Conservation (phyloP, 1,140 invertebrate species). For the Camponotus floridanus region DNA sequence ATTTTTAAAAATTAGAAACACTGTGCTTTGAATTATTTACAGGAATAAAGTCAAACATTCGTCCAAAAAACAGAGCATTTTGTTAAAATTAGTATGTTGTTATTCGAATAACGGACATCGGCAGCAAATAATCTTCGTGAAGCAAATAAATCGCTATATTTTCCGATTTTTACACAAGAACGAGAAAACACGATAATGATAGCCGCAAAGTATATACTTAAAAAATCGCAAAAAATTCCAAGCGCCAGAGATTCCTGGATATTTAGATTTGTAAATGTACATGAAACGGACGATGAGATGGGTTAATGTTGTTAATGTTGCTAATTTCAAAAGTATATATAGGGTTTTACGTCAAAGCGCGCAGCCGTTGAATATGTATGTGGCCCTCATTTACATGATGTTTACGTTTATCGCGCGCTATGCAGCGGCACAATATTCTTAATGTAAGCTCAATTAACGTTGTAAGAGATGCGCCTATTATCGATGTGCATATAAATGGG, state of each 20-base stretch:
- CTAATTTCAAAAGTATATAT: conserved; percentile 13
- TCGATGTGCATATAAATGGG: background rate
- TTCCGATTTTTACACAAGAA: background rate
- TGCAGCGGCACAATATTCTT: conserved; percentile 49
- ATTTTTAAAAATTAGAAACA: too few species aligned
- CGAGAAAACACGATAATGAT: background rate
- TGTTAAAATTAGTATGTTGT: conserved; percentile 38
- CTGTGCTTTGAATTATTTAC: too few species aligned
- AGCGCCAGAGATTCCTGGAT: background rate
- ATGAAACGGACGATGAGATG: conserved; percentile 5
- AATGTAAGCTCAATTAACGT: conserved; percentile 35
- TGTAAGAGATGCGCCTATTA: conserved; percentile 12
- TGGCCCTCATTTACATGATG: conserved; percentile 52
- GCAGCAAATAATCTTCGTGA: background rate
- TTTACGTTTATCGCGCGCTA: conserved; percentile 39
- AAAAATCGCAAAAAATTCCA: background rate
- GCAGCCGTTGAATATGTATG: conserved; percentile 43
- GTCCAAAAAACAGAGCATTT: background rate
- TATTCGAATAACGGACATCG: background rate
- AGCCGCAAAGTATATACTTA: background rate
- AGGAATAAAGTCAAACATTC: background rate
- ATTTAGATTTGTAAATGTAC: background rate
- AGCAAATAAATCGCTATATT: conserved; percentile 39
- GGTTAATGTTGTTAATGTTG: conserved; percentile 15
- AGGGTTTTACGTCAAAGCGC: conserved; percentile 17